Base-by-base conservation (phyloP, 2,113 vertebrate genomes). In the Arenaria interpres region DNA sequence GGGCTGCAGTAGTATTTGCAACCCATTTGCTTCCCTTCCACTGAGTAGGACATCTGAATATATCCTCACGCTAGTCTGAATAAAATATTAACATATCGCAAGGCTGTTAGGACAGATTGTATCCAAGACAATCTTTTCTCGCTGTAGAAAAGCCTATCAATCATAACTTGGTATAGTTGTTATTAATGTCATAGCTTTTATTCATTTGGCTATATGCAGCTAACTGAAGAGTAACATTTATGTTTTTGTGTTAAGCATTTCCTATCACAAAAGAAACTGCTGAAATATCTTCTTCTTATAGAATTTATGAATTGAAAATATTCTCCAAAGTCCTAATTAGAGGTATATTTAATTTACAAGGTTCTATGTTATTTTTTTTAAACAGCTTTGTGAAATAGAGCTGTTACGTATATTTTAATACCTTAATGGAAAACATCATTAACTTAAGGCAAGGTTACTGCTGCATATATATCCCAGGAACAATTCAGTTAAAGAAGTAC, bases 41-140 rank as follows among this genome's bases (percentile, higher is more conserved):
- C 57, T 0, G 51, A 57, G 91, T 46, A 93, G 96, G 96, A 93
- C 85, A 94, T 97, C 88, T 97, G 96, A 97, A 97, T 96, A 91
- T 94, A 94, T 96, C 97, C 95, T 95, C 91, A 64, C 90, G 97
- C 90, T 86, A 93, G 81, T 88, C 97, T 84, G 97, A 95, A 96
- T 97, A 73, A 98, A 98, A 98, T 96, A 97, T 97, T 96, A 97
- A 95, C 97, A 95, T 97, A 97, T 94, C 95, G 6, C 90, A 94
- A 97, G 96, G 96, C 97, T 98, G 97, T 96, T 93, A 96, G 96
- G 97, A 98, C 98, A 98, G 98, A 98, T 98, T 98, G 98, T 90
- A 92, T 97, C 97, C 66, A 96, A 97, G 96, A 93, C 93, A 88
- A 94, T 97, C 93, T 96, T 91, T 97, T 96, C 96, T 97, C 60